A percentile compares a stretch with the other conserved stretches of the same genome.
phyloP scores from a whole-genome alignment of 2,797 vertebrate species.

The Hyperoplus immaculatus region DNA sequence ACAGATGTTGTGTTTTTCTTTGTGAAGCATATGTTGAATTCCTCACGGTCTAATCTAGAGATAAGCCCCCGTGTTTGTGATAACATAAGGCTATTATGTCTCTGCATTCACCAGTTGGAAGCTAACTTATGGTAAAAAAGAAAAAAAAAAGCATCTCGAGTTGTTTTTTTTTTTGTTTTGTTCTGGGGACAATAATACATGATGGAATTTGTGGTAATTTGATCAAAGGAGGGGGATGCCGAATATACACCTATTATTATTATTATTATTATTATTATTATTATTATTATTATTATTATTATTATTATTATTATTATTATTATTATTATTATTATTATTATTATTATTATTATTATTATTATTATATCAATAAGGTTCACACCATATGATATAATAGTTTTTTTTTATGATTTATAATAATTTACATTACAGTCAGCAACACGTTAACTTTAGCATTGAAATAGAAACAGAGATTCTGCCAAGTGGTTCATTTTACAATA shows the following conservation, averaged over 20 bases:
- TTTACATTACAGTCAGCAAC: neutral
- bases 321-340: no score
- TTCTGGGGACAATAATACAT: neutral
- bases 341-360: no score
- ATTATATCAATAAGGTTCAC: no score
- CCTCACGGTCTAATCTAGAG: slow-evolving; percentile 10
- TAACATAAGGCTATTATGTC: slow-evolving; percentile 27
- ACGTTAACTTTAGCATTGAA: no score
- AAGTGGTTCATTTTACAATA: no score
- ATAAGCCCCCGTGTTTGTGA: slow-evolving; percentile 13
- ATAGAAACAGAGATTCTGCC: no score
- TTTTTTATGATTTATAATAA: neutral
- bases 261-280: no score
- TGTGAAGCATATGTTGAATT: slow-evolving; percentile 37
- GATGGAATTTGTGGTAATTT: neutral
- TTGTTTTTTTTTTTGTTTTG: no score
- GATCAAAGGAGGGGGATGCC: neutral
- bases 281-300: no score
- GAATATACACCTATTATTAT: neutral
- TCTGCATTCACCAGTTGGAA: slow-evolving; percentile 1
- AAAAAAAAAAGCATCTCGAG: neutral
- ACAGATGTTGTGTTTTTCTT: slow-evolving; percentile 36
- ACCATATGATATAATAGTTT: no score
- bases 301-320: no score
- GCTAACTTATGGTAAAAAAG: neutral